Conservation (phyloP, 2,797 vertebrate genomes). For the Dendrocincla tyrannina region DNA sequence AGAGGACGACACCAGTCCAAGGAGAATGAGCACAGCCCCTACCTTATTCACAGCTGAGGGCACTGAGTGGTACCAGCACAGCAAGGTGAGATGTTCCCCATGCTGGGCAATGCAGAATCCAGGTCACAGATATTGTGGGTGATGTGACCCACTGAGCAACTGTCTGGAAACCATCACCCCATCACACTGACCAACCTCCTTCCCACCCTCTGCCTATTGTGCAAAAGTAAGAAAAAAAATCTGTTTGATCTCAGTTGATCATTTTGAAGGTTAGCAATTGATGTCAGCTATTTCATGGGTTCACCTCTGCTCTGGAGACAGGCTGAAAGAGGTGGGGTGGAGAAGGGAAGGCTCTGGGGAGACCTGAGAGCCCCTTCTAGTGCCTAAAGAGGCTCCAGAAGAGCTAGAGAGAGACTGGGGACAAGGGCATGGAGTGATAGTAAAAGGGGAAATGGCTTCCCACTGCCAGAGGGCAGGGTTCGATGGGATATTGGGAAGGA, state of each 20-base stretch:
- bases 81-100: background rate
- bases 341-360: background rate
- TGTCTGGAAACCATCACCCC: background rate
- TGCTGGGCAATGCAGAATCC: background rate
- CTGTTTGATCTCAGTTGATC: background rate
- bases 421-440: background rate
- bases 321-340: background rate
- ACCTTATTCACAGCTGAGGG: background rate
- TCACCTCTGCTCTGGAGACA: background rate
- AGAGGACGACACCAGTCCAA: background rate
- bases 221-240: background rate
- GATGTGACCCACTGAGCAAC: accelerated
- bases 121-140: background rate
- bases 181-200: background rate
- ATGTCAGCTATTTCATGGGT: background rate
- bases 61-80: background rate
- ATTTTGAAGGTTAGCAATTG: background rate
- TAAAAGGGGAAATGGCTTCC: background rate
- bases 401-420: background rate
- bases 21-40: background rate
- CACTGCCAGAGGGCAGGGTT: background rate
- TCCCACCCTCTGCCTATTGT: background rate
- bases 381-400: background rate
- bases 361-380: background rate
- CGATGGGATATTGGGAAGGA: background rate